A percentile compares a stretch with the other conserved stretches of the same genome.
These are phyloP conservation scores for Oreochromis spilurus DNA, from an alignment of 2,113 vertebrate genomes.

Conservation along the genomic window DNA sequence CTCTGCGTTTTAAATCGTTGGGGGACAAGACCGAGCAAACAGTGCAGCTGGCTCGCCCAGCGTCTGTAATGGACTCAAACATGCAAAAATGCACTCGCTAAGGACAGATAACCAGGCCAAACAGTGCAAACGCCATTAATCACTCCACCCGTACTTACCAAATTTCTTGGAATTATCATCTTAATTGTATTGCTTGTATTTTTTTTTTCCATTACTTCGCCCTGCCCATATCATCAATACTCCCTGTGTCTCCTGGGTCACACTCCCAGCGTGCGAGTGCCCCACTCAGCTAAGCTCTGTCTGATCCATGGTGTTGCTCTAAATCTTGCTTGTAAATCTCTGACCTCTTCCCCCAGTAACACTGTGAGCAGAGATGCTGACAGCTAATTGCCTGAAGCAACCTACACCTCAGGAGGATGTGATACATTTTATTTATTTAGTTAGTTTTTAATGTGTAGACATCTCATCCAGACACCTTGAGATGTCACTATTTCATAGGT, in stretches of 20 bases:
- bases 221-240: neutral
- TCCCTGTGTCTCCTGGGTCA: neutral
- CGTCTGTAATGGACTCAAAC: neutral
- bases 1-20: slow-evolving; percentile 9
- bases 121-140: neutral
- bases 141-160: neutral
- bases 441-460: neutral
- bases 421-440: neutral
- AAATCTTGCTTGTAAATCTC: slow-evolving; percentile 6
- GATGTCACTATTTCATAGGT: neutral
- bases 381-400: neutral
- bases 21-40: slow-evolving; percentile 1
- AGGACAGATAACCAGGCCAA: neutral
- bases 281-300: neutral
- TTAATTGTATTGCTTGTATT: neutral
- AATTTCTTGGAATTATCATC: neutral
- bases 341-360: neutral
- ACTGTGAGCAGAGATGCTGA: neutral
- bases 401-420: neutral
- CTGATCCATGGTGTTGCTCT: slow-evolving; percentile 31
- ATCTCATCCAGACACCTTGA: neutral
- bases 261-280: neutral
- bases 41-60: neutral
- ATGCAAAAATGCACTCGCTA: neutral
- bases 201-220: neutral